A percentile compares a stretch with the other conserved stretches of the same genome.
phyloP scores from a whole-genome alignment of 2,113 vertebrate species.

The Etia nguti region DNA sequence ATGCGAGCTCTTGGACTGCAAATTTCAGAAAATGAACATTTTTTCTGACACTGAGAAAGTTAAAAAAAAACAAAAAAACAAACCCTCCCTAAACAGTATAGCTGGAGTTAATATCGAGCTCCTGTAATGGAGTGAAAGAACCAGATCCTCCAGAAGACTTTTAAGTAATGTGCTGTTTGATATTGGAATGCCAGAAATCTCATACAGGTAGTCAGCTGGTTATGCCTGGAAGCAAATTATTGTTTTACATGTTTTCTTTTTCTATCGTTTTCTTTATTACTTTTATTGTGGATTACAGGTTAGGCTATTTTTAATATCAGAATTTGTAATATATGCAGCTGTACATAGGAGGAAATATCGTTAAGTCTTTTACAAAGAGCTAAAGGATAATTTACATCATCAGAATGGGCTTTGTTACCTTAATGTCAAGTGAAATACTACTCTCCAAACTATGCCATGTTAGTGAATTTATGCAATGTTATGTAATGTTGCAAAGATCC shows the following conservation, averaged over 20 bases:
- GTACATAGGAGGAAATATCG: conserved; percentile 33
- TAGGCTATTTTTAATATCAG: background rate
- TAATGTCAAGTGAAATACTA: background rate
- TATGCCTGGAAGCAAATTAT: background rate
- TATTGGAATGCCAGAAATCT: conserved; percentile 21
- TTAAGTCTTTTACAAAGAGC: conserved; percentile 4
- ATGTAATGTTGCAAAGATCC: conserved; percentile 16
- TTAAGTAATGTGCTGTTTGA: background rate
- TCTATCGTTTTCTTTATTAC: background rate
- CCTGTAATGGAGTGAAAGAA: background rate
- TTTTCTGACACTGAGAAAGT: background rate
- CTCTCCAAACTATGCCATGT: background rate
- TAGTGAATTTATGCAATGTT: background rate
- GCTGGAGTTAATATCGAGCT: background rate
- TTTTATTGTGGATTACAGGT: background rate
- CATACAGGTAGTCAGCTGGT: background rate
- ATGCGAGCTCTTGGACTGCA: background rate
- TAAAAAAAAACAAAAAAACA: background rate
- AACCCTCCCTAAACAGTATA: background rate
- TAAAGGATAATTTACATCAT: background rate
- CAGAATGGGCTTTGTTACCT: background rate
- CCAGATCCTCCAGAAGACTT: background rate
- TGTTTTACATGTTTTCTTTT: conserved; percentile 1
- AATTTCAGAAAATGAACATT: background rate
- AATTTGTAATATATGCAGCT: conserved; percentile 24